Percentiles rank a stretch among this genome's conserved stretches.
phyloP scores from a whole-genome alignment of 2,113 vertebrate species.

The Rhinoderma darwinii region DNA sequence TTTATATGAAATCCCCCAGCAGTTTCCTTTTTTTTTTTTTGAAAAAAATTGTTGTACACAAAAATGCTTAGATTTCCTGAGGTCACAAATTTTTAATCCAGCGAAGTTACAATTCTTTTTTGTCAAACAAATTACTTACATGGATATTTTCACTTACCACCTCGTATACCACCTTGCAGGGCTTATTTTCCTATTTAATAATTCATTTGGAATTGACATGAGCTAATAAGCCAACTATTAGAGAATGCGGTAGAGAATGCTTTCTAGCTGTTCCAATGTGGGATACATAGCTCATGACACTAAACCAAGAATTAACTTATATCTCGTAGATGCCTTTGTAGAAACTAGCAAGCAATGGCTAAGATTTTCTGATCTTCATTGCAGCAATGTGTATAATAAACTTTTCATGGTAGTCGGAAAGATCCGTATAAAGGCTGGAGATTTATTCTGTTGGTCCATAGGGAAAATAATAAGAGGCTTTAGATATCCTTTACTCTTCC shows the following conservation, averaged over 20 bases:
- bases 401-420: too few species aligned
- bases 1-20: not conserved
- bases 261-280: not conserved
- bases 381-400: too few species aligned
- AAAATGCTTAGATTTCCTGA: not conserved
- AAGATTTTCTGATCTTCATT: not conserved
- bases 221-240: not conserved
- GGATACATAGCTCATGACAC: not conserved
- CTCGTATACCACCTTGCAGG: not conserved
- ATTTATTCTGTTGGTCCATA: too few species aligned
- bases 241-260: not conserved
- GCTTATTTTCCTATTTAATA: not conserved
- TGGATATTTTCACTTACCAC: not conserved
- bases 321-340: not conserved
- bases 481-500: not conserved
- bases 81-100: conserved; percentile 3
- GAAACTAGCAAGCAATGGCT: not conserved
- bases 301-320: not conserved
- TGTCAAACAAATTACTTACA: not conserved
- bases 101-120: not conserved
- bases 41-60: conserved; percentile 7
- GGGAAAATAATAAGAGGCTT: not conserved
- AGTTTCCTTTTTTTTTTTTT: conserved; percentile 15
- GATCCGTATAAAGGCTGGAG: too few species aligned
- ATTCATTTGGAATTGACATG: not conserved